These are phyloP conservation scores for Patella depressa DNA, from an alignment of 2,888 invertebrate genomes.

Conservation along the genomic window DNA sequence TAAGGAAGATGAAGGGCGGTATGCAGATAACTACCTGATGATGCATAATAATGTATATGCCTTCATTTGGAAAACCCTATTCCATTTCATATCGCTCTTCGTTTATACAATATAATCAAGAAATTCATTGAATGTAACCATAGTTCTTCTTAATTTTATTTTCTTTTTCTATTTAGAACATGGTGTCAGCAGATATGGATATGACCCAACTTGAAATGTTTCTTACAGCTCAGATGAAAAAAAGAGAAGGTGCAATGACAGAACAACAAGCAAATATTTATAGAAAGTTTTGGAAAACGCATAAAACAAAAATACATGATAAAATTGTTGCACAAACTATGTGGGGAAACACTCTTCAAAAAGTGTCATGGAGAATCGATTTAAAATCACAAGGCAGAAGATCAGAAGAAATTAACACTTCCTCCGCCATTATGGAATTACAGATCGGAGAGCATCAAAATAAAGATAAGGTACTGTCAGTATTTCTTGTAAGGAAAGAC, in stretches of 20 bases:
- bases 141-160: not conserved
- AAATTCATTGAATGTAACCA: too few relatives aligned
- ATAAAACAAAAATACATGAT: conserved; percentile 66
- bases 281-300: conserved; percentile 67
- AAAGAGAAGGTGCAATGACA: conserved; percentile 62
- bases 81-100: too few relatives aligned
- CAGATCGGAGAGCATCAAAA: conserved; percentile 76
- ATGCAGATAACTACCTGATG: too few relatives aligned
- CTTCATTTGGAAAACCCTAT: too few relatives aligned
- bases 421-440: conserved; percentile 76
- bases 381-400: conserved; percentile 82
- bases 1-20: too few relatives aligned
- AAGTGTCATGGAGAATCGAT: conserved; percentile 67
- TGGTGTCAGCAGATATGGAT: conserved; percentile 69
- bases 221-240: conserved; percentile 64
- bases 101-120: too few relatives aligned
- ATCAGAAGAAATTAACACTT: conserved; percentile 80
- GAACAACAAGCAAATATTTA: conserved; percentile 65
- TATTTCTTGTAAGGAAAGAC: not conserved
- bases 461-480: conserved; percentile 28
- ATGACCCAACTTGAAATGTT: conserved; percentile 67
- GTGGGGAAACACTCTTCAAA: conserved; percentile 64
- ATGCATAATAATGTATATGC: too few relatives aligned
- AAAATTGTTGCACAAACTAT: conserved; percentile 58
- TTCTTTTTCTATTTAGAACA: conserved; percentile 52